These are phyloP conservation scores for Chaenocephalus aceratus DNA, from an alignment of 2,113 vertebrate species.

Conservation along the genomic window DNA sequence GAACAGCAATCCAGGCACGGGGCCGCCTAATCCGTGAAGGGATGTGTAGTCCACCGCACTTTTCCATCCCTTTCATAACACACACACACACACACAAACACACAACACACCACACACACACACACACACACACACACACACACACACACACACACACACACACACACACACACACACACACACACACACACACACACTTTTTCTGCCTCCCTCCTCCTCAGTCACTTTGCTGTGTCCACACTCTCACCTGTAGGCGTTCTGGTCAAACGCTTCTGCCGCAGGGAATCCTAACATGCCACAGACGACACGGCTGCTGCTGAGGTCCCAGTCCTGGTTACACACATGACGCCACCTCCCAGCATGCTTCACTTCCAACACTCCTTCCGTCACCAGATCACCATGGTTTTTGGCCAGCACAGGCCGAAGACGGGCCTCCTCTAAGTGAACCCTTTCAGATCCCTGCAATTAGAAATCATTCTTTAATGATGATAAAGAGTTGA, in stretches of 20 bases:
- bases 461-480: constrained; percentile 36
- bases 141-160: too few relatives aligned
- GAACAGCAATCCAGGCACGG: constrained; percentile 37
- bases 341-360: constrained; percentile 94
- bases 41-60: constrained; percentile 41
- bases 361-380: constrained; percentile 92
- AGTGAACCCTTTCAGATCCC: constrained; percentile 58
- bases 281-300: constrained; percentile 98
- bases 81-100: too few relatives aligned
- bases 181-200: constrained; percentile 10
- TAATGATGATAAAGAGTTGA: neutral
- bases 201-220: neutral
- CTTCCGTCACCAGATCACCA: constrained; percentile 87
- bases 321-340: constrained; percentile 89
- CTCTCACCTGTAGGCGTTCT: constrained; percentile 89
- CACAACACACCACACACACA: too few relatives aligned
- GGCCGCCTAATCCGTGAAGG: constrained; percentile 28
- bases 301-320: constrained; percentile 90
- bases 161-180: constrained; percentile 13
- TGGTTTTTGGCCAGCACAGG: constrained; percentile 86
- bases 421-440: constrained; percentile 92
- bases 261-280: constrained; percentile 80
- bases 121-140: too few relatives aligned
- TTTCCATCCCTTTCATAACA: constrained; percentile 53
- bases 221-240: neutral